Conservation (phyloP, 2,888 invertebrate species). For the Spodoptera exigua region DNA sequence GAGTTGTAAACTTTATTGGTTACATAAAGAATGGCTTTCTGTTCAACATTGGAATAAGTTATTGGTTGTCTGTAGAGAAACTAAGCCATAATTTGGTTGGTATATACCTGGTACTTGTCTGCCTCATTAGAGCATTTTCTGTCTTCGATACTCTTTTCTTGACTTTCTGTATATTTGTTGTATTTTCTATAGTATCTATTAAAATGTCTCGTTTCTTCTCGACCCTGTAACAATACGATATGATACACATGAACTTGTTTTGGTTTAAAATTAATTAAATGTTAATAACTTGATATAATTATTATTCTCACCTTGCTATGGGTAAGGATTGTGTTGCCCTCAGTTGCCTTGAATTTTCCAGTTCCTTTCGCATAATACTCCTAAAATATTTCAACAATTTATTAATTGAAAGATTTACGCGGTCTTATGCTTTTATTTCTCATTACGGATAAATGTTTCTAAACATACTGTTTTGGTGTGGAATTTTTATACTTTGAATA, state of each 20-base stretch:
- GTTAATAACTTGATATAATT: background rate
- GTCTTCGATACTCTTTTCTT: slow-evolving; percentile 78
- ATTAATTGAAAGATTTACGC: no score
- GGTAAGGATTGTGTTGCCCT: slow-evolving; percentile 85
- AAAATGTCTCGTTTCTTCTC: slow-evolving; percentile 68
- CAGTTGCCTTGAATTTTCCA: slow-evolving; percentile 81
- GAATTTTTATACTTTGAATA: no score
- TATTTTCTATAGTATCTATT: slow-evolving; percentile 66
- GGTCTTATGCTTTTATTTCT: no score
- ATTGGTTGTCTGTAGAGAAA: no score
- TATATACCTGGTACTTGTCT: slow-evolving; percentile 57
- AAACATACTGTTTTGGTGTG: no score
- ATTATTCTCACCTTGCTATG: slow-evolving; percentile 61
- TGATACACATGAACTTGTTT: background rate
- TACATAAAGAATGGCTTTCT: no score
- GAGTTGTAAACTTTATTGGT: no score
- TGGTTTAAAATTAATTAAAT: slow-evolving; percentile 3
- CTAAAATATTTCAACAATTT: slow-evolving; percentile 61
- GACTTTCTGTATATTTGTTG: slow-evolving; percentile 67
- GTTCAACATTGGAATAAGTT: no score
- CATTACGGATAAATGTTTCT: no score
- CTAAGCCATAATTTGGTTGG: no score
- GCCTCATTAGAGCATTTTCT: slow-evolving; percentile 53
- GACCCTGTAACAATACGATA: slow-evolving; percentile 58
- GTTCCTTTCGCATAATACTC: slow-evolving; percentile 76